phyloP scores from a whole-genome alignment of 2,797 vertebrate genomes.

The Cyprinella venusta region DNA sequence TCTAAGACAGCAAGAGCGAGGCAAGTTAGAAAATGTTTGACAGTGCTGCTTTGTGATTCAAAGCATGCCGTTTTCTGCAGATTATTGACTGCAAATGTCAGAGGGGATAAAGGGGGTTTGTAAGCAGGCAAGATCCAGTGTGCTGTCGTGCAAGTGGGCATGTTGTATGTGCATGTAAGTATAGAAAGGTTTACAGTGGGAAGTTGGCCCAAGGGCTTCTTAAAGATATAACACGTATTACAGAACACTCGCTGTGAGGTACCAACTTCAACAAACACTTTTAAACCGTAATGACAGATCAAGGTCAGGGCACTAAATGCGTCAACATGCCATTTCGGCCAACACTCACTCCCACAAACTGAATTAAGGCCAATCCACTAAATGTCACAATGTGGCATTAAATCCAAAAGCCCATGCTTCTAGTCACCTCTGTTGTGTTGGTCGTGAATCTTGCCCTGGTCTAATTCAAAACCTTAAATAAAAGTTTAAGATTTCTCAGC shows the following conservation, averaged over 20 bases:
- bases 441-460: slow-evolving; percentile 22
- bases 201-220: slow-evolving; percentile 34
- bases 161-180: slow-evolving; percentile 10
- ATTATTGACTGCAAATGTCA: slow-evolving; percentile 77
- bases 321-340: slow-evolving; percentile 25
- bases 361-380: slow-evolving; percentile 49
- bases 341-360: slow-evolving; percentile 48
- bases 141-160: background rate
- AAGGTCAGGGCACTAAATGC: slow-evolving; percentile 46
- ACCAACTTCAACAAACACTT: slow-evolving; percentile 31
- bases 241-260: slow-evolving; percentile 24
- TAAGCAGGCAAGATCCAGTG: slow-evolving; percentile 47
- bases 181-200: background rate
- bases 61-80: slow-evolving; percentile 68
- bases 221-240: slow-evolving; percentile 26
- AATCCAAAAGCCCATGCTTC: slow-evolving; percentile 13
- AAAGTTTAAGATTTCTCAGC: slow-evolving; percentile 17
- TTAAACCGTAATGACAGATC: slow-evolving; percentile 41
- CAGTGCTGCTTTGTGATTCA: slow-evolving; percentile 68
- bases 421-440: slow-evolving; percentile 3
- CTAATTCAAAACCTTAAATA: slow-evolving; percentile 35
- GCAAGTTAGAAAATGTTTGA: slow-evolving; percentile 53
- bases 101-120: slow-evolving; percentile 55
- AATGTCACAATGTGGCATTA: slow-evolving; percentile 54
- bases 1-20: slow-evolving; percentile 20